A percentile compares a stretch with the other conserved stretches of the same genome.
Conservation (phyloP, 2,797 vertebrate species). For the Oreortyx pictus region DNA sequence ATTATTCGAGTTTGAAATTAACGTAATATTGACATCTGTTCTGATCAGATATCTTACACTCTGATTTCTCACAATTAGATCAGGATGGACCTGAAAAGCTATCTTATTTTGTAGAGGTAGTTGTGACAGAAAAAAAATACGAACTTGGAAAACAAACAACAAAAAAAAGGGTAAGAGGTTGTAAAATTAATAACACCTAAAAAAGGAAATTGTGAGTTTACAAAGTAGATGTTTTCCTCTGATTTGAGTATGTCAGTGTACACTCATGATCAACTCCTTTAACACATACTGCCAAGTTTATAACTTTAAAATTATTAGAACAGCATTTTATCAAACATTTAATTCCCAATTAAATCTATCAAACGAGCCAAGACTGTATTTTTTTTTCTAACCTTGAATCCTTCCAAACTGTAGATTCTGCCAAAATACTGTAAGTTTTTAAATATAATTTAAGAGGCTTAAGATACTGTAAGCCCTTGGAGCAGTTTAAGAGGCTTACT, state of each 20-base stretch:
- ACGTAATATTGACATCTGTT: neutral
- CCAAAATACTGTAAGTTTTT: constrained; percentile 48
- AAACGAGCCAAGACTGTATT: constrained; percentile 1
- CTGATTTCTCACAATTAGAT: neutral
- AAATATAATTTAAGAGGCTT: constrained; percentile 68
- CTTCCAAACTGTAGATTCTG: constrained; percentile 56
- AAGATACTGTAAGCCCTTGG: constrained; percentile 58
- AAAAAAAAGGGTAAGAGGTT: constrained; percentile 36
- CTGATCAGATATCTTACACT: neutral
- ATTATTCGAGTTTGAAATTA: neutral
- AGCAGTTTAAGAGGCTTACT: constrained; percentile 71
- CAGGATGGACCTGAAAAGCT: neutral
- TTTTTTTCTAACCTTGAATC: constrained; percentile 39
- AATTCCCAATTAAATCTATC: constrained; percentile 41
- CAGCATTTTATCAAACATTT: constrained; percentile 24
- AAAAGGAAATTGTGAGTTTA: constrained; percentile 14
- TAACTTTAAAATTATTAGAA: constrained; percentile 35
- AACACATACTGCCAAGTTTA: neutral
- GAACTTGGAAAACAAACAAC: constrained; percentile 53
- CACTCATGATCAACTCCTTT: constrained; percentile 25
- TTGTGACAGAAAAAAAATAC: constrained; percentile 25
- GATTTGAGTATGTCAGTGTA: constrained; percentile 11
- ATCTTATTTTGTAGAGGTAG: neutral
- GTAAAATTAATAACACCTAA: constrained; percentile 54
- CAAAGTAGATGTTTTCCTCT: neutral